Conservation (phyloP, 2,113 vertebrate genomes). For the Brachirus orientalis region DNA sequence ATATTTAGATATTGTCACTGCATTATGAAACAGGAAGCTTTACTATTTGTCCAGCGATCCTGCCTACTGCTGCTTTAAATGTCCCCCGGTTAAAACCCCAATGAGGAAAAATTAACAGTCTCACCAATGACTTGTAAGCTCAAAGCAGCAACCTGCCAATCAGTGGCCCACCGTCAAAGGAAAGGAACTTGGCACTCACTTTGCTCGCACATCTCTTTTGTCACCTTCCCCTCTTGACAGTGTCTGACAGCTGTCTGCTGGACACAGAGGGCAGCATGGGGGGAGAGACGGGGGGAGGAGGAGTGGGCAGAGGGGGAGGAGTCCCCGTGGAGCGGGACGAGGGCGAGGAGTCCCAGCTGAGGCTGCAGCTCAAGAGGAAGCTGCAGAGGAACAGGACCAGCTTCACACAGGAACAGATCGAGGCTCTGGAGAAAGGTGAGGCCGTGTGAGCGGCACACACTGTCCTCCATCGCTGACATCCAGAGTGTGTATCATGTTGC, state of each 20-base stretch:
- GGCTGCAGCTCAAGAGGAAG: conserved; percentile 89
- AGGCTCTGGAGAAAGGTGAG: conserved; percentile 91
- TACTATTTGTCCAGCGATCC: too few species aligned
- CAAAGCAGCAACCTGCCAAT: not conserved
- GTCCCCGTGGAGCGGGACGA: conserved; percentile 78
- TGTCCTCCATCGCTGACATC: too few species aligned
- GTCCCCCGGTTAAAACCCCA: too few species aligned
- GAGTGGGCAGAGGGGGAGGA: conserved; percentile 66
- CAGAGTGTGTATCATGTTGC: too few species aligned
- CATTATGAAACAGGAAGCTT: too few species aligned
- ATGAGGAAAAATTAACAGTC: too few species aligned
- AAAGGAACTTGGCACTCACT: too few species aligned
- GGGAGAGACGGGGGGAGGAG: conserved; percentile 65
- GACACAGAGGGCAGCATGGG: conserved; percentile 80
- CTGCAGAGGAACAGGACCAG: conserved; percentile 89
- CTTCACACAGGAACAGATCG: conserved; percentile 89
- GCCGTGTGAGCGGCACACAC: too few species aligned
- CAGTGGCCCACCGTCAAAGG: too few species aligned
- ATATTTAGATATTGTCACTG: too few species aligned
- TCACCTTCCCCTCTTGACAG: conserved; percentile 50
- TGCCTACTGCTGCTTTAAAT: too few species aligned
- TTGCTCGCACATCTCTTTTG: conserved; percentile 36
- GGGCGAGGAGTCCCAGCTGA: conserved; percentile 86
- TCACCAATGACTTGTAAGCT: not conserved
- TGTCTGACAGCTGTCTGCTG: conserved; percentile 83